phyloP scores from a whole-genome alignment of 2,113 vertebrate genomes.

The Nyctibius bracteatus region DNA sequence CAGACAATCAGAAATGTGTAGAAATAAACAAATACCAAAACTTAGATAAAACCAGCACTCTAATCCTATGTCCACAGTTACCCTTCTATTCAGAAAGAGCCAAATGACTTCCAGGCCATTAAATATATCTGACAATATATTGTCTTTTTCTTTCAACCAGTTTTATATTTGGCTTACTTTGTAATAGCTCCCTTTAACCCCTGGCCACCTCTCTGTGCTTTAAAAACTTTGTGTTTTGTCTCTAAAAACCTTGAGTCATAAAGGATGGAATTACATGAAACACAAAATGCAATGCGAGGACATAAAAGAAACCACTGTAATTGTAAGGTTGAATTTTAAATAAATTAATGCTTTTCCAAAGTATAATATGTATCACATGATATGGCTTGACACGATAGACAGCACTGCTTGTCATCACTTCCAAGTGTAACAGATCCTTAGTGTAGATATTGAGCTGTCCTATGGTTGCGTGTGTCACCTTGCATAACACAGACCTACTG shows the following conservation, averaged over 20 bases:
- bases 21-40: neutral
- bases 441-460: fast-evolving
- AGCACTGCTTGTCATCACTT: neutral
- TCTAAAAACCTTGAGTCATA: neutral
- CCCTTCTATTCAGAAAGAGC: neutral
- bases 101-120: neutral
- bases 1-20: neutral
- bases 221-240: neutral
- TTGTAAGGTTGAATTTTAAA: neutral
- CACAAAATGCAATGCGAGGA: neutral
- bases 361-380: neutral
- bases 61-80: neutral
- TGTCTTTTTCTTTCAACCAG: neutral
- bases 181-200: neutral
- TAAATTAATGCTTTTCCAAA: neutral
- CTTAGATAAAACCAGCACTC: neutral
- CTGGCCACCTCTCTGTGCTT: neutral
- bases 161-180: neutral
- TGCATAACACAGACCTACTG: neutral
- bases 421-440: neutral
- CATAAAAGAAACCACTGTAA: neutral
- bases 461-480: neutral
- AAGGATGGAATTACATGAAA: neutral
- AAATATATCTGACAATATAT: neutral
- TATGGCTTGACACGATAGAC: neutral